Percentiles rank a stretch among this genome's conserved stretches.
Evolutionary conservation across 2,888 invertebrate genomes (phyloP).

Genomic region (Pardosa pseudoannulata): DNA sequence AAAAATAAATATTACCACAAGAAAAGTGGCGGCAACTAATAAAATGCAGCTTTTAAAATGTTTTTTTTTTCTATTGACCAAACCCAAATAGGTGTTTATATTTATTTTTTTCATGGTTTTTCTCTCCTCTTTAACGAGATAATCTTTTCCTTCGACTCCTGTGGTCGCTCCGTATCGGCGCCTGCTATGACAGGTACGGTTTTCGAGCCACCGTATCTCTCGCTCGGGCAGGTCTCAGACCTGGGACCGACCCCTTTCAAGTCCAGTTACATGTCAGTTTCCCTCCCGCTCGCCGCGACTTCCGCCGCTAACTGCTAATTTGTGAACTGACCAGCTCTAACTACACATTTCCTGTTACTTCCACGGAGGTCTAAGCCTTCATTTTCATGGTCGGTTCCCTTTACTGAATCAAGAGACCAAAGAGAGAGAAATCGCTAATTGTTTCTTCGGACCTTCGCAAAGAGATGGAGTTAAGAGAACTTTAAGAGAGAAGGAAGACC

Average conservation of each 20-base stretch:
- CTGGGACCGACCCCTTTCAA: background rate
- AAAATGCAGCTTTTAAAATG: too few relatives aligned
- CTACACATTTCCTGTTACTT: background rate
- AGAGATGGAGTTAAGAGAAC: background rate
- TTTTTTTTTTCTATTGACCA: too few relatives aligned
- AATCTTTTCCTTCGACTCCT: background rate
- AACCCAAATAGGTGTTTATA: background rate
- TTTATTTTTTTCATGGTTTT: background rate
- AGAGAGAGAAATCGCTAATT: background rate
- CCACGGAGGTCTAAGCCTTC: background rate
- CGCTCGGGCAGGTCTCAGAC: background rate
- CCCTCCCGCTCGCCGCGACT: background rate
- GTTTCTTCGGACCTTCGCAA: background rate
- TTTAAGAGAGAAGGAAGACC: too few relatives aligned
- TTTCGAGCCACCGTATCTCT: background rate
- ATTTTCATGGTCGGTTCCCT: background rate
- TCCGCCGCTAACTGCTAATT: constrained; percentile 15
- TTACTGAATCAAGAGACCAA: background rate
- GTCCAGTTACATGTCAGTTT: background rate
- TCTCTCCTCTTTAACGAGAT: background rate
- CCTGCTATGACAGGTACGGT: background rate
- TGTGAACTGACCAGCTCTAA: background rate
- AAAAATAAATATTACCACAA: too few relatives aligned
- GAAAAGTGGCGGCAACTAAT: too few relatives aligned
- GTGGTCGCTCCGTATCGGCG: constrained; percentile 36